These are phyloP conservation scores for Chelonia mydas DNA, from an alignment of 2,797 vertebrate species.

Conservation along the genomic window DNA sequence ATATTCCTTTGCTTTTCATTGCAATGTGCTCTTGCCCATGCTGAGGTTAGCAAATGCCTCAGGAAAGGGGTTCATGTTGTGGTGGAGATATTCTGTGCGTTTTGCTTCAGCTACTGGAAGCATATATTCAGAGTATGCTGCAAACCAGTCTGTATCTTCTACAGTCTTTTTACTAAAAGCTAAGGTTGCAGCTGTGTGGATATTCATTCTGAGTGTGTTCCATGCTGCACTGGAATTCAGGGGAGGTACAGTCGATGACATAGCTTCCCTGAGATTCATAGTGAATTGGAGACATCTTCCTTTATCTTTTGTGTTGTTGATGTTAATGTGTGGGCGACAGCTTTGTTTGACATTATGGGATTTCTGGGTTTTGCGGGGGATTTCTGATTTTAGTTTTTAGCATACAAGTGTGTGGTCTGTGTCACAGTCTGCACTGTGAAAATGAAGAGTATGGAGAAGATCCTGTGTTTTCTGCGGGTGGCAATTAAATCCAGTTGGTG, in stretches of 20 bases:
- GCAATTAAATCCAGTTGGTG: background rate
- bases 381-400: background rate
- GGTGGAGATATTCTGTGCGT: background rate
- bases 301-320: background rate
- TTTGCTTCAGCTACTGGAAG: background rate
- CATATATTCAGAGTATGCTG: background rate
- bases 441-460: background rate
- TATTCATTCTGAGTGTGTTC: background rate
- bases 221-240: background rate
- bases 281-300: background rate
- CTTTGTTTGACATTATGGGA: background rate
- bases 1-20: background rate
- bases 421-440: background rate
- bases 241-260: background rate
- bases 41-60: background rate
- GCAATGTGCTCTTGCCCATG: background rate
- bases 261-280: background rate
- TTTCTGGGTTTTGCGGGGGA: background rate
- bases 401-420: background rate
- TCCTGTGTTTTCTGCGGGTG: background rate
- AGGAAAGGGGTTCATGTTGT: background rate
- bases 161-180: background rate
- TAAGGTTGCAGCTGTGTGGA: background rate
- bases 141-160: background rate
- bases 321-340: background rate